A percentile compares a stretch with the other conserved stretches of the same genome.
Evolutionary conservation across 2,797 vertebrate species (phyloP).

Genomic region (Anniella stebbinsi): DNA sequence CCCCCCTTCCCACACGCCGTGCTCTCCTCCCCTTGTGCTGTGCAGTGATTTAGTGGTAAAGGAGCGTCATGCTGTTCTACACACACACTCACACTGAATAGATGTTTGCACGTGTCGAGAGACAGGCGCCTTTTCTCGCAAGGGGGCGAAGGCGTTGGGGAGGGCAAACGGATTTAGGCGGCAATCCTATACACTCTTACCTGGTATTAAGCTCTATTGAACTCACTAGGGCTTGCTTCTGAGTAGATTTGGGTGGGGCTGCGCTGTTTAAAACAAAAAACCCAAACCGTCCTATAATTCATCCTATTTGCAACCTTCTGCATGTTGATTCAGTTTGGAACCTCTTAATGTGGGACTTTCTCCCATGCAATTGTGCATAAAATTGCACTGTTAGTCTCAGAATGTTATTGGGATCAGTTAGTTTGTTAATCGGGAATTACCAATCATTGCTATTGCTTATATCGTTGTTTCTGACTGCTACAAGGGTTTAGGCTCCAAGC

Average conservation of each 20-base stretch:
- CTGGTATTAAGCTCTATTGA: background rate
- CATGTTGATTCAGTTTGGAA: background rate
- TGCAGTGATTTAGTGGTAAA: background rate
- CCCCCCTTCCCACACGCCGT: slow-evolving; percentile 8
- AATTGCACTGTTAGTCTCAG: background rate
- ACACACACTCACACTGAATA: too few relatives aligned
- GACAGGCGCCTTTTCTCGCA: background rate
- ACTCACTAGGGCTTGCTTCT: background rate
- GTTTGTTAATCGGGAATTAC: background rate
- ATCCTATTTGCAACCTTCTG: background rate
- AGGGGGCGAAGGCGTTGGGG: background rate
- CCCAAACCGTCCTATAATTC: too few relatives aligned
- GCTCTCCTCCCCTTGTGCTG: background rate
- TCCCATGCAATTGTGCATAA: background rate
- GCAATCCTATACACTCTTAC: too few relatives aligned
- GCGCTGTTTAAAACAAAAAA: background rate
- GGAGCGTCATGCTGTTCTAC: background rate
- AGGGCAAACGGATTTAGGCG: too few relatives aligned
- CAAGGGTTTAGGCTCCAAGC: background rate
- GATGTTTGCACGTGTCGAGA: background rate
- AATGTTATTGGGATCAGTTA: background rate
- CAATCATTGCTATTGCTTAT: background rate
- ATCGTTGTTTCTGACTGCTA: background rate
- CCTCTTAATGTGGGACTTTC: background rate
- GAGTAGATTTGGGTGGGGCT: background rate